Conservation (phyloP, 2,113 vertebrate genomes). For the Triplophysa tibetana region DNA sequence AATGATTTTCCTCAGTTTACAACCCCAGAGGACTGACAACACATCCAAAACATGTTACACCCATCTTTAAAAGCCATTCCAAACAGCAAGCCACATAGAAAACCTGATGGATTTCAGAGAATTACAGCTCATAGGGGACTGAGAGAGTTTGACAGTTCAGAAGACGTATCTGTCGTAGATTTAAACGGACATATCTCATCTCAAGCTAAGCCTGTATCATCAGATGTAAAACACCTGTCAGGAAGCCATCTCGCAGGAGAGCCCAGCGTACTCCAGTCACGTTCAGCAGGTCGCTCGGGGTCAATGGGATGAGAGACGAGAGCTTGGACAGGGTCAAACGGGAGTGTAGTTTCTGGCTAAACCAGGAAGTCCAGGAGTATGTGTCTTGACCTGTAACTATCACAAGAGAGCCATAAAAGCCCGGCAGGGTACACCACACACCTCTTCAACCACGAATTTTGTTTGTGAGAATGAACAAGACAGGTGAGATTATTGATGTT, state of each 20-base stretch:
- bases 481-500: too few species aligned
- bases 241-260: neutral
- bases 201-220: neutral
- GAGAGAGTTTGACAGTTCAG: neutral
- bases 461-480: too few species aligned
- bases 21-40: neutral
- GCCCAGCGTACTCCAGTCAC: neutral
- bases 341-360: neutral
- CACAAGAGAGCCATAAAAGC: neutral
- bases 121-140: neutral
- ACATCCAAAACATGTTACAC: neutral
- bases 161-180: conserved; percentile 6
- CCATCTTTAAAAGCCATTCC: neutral
- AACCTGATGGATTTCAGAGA: neutral
- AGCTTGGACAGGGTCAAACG: conserved; percentile 15
- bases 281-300: neutral
- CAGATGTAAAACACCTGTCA: neutral
- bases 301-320: conserved; percentile 15
- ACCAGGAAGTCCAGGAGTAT: neutral
- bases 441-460: neutral
- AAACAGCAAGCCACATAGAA: neutral
- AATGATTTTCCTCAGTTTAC: conserved; percentile 10
- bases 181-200: conserved; percentile 23
- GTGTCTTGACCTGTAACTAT: conserved; percentile 16
- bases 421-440: neutral